Evolutionary conservation across 2,797 vertebrate species (phyloP).

Genomic region (Erpetoichthys calabaricus): DNA sequence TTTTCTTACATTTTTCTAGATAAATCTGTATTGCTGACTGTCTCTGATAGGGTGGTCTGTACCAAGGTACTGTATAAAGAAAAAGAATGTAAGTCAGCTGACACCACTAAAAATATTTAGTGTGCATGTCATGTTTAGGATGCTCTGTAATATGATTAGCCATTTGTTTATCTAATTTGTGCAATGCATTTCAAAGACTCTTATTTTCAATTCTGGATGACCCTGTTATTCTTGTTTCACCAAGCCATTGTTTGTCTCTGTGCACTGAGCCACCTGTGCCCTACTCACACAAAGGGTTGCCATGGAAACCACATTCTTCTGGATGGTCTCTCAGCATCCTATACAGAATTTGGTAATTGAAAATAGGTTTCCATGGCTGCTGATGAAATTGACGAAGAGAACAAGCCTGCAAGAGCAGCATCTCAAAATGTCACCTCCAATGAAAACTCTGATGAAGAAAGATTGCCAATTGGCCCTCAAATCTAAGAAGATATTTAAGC

Average conservation of each 20-base stretch:
- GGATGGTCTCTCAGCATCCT: constrained; percentile 12
- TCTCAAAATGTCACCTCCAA: constrained; percentile 9
- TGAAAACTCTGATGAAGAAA: constrained; percentile 4
- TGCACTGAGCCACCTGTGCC: constrained; percentile 19
- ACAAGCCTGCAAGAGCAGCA: constrained; percentile 9
- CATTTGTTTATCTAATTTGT: neutral
- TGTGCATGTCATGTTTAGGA: too few relatives aligned
- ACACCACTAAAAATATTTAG: neutral
- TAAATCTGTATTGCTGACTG: too few relatives aligned
- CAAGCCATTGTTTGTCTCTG: constrained; percentile 13
- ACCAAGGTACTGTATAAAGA: neutral
- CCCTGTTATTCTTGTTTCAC: constrained; percentile 5
- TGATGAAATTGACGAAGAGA: constrained; percentile 10
- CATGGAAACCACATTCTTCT: constrained; percentile 32
- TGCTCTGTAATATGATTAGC: neutral
- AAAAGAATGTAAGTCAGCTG: neutral
- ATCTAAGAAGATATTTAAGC: too few relatives aligned
- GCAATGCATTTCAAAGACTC: neutral
- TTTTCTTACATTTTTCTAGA: neutral
- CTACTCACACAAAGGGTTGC: constrained; percentile 21
- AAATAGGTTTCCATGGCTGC: constrained; percentile 11
- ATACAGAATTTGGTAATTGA: constrained; percentile 9
- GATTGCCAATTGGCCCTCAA: neutral
- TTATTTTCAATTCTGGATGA: neutral
- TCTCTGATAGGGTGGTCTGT: neutral